Base-by-base conservation (phyloP, 2,888 invertebrate species). In the Xestobium rufovillosum region DNA sequence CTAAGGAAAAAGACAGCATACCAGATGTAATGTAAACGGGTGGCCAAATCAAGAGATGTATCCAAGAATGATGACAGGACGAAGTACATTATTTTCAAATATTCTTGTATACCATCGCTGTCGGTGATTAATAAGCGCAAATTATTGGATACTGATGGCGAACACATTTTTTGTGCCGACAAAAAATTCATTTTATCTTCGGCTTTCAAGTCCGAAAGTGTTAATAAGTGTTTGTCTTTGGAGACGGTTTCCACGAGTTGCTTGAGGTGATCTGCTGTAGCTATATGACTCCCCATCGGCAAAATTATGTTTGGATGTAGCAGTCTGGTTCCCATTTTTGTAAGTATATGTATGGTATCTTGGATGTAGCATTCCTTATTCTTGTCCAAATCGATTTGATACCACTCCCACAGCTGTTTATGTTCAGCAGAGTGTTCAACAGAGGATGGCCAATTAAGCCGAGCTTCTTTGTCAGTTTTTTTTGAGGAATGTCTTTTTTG, bases 191-290 rank as follows among this genome's bases (percentile, higher is more conserved):
- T 34, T 27, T 43, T 30, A 23, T 37, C 35, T 9, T 34, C 31
- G 14, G 15, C 8, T 4, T 34, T 27, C 14, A 43, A 25, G 23
- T 38, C 34, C 3, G 12, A 4, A 3, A 6, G 9, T 8, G 26
- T 34, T 3, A 42, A 27, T 13, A 42, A 27, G 37, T 44, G 44
- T 28, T 39, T 16, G 14, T 39, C 42, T 36, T 44, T 44, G 11
- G 33, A 8, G 26, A 30, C 4, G 4, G 11, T 14, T 3, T 33
- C 26, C 3, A 41, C 26, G 4, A 43, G 31, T 14, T 23, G 10
- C 6, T 41, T 4, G 2, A 43, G 12, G 30, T 43, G 38, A 14
- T 13, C 12, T 17, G 11, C 15, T 9, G 35, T 23, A 2, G 39
- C 31, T 4, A 17, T 10, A 14, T 10, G 33, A 10, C 15, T 34